Conservation (phyloP, 2,888 invertebrate species). For the Dasysyrphus tricinctus region DNA sequence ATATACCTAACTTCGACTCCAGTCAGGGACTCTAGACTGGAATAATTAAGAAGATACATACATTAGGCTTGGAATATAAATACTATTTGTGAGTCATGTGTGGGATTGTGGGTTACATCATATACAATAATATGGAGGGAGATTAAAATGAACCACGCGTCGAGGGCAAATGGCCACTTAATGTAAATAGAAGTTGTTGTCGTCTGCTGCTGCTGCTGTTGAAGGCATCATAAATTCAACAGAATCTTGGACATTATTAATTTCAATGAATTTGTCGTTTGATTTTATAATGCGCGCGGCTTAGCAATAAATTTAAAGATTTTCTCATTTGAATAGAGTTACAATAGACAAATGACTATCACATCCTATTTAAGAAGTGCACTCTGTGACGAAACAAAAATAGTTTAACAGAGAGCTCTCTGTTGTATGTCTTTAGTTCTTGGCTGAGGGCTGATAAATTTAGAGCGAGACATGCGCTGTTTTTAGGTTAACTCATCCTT, state of each 20-base stretch:
- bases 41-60: constrained; percentile 27
- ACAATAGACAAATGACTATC: not conserved
- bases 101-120: constrained; percentile 63
- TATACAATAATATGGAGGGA: constrained; percentile 14
- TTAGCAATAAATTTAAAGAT: constrained; percentile 38
- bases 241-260: constrained; percentile 64
- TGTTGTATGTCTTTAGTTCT: not conserved
- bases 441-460: not conserved
- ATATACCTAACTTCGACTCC: not conserved
- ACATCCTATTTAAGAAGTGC: constrained; percentile 32
- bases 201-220: constrained; percentile 18
- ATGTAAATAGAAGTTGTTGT: not conserved
- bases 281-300: constrained; percentile 46
- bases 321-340: constrained; percentile 43
- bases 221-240: constrained; percentile 54
- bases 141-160: constrained; percentile 52
- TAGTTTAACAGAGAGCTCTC: not conserved
- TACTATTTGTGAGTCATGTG: constrained; percentile 53
- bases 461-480: constrained; percentile 8
- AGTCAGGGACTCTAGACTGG: constrained; percentile 16
- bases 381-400: constrained; percentile 1
- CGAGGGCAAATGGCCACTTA: constrained; percentile 14
- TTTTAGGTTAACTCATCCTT: not conserved
- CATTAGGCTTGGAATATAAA: not conserved
- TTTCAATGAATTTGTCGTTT: constrained; percentile 70